phyloP scores from a whole-genome alignment of 2,888 invertebrate species.

The Taphrorychus bicolor region DNA sequence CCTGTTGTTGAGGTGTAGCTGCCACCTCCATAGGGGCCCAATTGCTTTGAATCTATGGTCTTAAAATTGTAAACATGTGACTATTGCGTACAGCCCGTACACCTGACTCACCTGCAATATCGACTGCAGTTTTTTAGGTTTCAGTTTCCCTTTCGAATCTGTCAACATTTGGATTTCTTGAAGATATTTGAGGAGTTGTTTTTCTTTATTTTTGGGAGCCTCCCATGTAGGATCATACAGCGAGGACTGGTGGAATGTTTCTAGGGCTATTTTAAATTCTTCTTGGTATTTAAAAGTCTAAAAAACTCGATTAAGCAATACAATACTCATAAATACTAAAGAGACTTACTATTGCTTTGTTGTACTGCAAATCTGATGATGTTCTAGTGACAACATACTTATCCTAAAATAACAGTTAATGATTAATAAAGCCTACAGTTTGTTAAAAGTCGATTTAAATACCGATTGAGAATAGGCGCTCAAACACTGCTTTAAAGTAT shows the following conservation, averaged over 20 bases:
- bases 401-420: conserved; percentile 64
- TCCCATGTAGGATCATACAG: conserved; percentile 80
- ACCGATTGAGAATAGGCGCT: conserved; percentile 84
- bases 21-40: conserved; percentile 73
- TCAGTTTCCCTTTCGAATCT: conserved; percentile 74
- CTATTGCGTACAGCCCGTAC: background rate
- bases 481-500: conserved; percentile 74
- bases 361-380: conserved; percentile 83
- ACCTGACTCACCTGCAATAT: conserved; percentile 65
- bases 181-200: conserved; percentile 70
- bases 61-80: conserved; percentile 49
- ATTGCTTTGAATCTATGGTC: conserved; percentile 71
- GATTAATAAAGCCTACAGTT: conserved; percentile 53
- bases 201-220: conserved; percentile 68
- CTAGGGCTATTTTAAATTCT: conserved; percentile 73
- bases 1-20: conserved; percentile 62
- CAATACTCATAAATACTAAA: background rate
- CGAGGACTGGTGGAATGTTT: conserved; percentile 72
- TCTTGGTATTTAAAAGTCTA: conserved; percentile 83
- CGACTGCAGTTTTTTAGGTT: conserved; percentile 73
- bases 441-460: conserved; percentile 27
- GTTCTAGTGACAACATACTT: conserved; percentile 73
- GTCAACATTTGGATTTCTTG: conserved; percentile 70
- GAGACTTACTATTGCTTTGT: conserved; percentile 78
- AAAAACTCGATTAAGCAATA: conserved; percentile 26